Percentiles rank a stretch among this genome's conserved stretches.
Conservation (phyloP, 2,797 vertebrate species). For the Molossus alvarezi region DNA sequence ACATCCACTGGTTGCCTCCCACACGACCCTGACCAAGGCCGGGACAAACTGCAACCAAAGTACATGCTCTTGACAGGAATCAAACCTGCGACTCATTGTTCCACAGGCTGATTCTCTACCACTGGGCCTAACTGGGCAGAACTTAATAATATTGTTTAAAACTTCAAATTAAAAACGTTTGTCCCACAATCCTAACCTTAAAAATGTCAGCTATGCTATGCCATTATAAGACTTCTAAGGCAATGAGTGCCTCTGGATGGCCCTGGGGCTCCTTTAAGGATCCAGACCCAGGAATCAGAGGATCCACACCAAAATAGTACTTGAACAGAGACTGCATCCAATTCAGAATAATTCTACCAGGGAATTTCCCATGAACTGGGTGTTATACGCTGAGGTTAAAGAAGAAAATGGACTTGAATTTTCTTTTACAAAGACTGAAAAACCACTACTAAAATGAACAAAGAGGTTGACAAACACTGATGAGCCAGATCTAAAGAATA, state of each 20-base stretch:
- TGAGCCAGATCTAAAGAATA: background rate
- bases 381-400: conserved; percentile 27
- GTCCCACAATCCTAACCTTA: conserved; percentile 35
- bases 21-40: too few relatives aligned
- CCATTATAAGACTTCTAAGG: background rate
- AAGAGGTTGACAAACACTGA: background rate
- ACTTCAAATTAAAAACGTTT: conserved; percentile 33
- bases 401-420: conserved; percentile 30
- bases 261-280: background rate
- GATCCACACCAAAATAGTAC: background rate
- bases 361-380: background rate
- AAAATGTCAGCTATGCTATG: conserved; percentile 41
- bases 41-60: too few relatives aligned
- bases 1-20: too few relatives aligned
- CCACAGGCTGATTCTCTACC: too few relatives aligned
- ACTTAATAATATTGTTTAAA: background rate
- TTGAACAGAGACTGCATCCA: conserved; percentile 23
- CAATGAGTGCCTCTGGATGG: background rate
- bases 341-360: conserved; percentile 30
- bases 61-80: too few relatives aligned
- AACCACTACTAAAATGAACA: conserved; percentile 56
- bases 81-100: too few relatives aligned
- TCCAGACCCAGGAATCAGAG: background rate
- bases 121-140: too few relatives aligned
- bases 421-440: conserved; percentile 25